Conservation (phyloP, 2,888 invertebrate species). For the Platycnemis pennipes region DNA sequence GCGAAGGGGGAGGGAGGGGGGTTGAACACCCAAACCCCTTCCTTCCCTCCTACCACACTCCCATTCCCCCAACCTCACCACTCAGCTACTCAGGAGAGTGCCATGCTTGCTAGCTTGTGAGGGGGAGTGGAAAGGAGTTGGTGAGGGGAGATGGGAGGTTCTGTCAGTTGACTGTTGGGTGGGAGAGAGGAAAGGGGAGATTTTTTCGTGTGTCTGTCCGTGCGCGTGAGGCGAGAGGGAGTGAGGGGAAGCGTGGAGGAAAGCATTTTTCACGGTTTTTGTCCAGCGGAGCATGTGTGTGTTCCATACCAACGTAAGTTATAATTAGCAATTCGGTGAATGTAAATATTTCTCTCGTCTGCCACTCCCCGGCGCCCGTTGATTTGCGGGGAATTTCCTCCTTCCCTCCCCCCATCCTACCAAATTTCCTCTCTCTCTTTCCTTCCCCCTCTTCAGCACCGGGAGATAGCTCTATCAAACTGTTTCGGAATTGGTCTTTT, state of each 20-base stretch:
- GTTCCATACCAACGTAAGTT: conserved; percentile 15
- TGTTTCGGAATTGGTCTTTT: not conserved
- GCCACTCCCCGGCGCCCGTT: not conserved
- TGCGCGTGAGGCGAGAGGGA: not conserved
- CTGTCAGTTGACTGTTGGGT: not conserved
- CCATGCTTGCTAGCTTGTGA: not conserved
- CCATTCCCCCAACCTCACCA: not conserved
- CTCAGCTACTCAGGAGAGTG: not conserved
- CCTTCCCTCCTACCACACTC: not conserved
- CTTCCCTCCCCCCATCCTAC: not conserved
- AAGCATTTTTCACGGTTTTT: conserved; percentile 16
- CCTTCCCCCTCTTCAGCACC: not conserved
- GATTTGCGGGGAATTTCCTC: conserved; percentile 20
- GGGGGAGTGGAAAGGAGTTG: not conserved
- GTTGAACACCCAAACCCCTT: not conserved
- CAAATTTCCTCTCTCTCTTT: not conserved
- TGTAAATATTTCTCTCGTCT: conserved; percentile 23
- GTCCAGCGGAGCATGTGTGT: not conserved
- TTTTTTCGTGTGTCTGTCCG: not conserved
- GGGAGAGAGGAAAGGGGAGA: not conserved
- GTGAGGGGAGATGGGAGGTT: not conserved
- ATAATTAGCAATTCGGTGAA: conserved; percentile 32
- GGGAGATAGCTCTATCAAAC: conserved; percentile 16
- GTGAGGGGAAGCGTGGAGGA: not conserved
- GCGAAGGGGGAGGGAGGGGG: not conserved